Base-by-base conservation (phyloP, 2,888 invertebrate genomes). In the Helicoverpa assulta region DNA sequence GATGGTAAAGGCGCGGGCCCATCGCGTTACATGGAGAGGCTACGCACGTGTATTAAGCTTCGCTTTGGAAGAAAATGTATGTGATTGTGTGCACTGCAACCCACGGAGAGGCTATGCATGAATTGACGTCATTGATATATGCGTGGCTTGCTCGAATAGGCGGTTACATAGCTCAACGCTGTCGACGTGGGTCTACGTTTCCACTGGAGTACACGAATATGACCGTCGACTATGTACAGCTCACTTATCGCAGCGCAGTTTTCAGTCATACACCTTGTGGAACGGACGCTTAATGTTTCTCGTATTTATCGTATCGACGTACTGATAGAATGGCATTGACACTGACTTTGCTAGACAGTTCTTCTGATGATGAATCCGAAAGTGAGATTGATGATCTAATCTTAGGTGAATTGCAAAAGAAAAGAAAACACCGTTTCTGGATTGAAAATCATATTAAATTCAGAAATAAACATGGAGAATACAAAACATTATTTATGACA, bases 391-490 rank as follows among this genome's bases (percentile, higher is more conserved):
- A 64, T 64, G 58, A 69, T 69, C 58, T 62, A 57, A 26, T 57
- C 57, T 56, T 67, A 55, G 61, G 67, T 60, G 59, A 59, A 66
- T 59, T 66, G 66, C 66, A 67, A 60, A 55, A 67, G 50, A 65
- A 65, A 70, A 52, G 65, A 65, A 65, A 61, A 65, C 70, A 65
- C 53, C 61, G 69, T 53, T 69, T 69, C 64, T 63, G 58, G 67
- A 68, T 68, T 57, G 57, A 68, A 52, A 68, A 68, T 68, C 62
- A 62, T 52, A 62, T 68, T 52, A 62, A 57, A 64, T 69, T 59
- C 69, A 70, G 64, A 70, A 70, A 70, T 65, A 60, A 64, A 64
- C 69, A 70, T 70, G 64, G 69, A 69, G 69, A 69, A 64, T 69
- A 64, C 64, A 55, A 58, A 63, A 69, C 69, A 64, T 69, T 69